These are phyloP conservation scores for Nebria salina DNA, from an alignment of 2,888 invertebrate species.

Conservation along the genomic window DNA sequence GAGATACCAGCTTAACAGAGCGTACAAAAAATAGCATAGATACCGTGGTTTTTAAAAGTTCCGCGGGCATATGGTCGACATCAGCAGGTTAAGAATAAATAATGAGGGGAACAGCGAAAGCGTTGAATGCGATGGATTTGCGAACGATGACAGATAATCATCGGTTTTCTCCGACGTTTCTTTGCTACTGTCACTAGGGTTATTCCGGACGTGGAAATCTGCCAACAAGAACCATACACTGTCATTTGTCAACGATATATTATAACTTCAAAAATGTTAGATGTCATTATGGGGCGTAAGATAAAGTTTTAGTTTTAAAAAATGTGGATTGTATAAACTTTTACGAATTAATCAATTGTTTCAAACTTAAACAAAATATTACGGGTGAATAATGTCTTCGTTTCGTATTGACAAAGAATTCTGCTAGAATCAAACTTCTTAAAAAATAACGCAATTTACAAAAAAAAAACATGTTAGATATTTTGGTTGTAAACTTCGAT, in stretches of 20 bases:
- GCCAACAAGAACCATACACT: conserved; percentile 31
- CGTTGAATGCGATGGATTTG: conserved; percentile 30
- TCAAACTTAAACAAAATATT: conserved; percentile 13
- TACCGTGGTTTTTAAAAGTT: conserved; percentile 4
- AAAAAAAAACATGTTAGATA: too few relatives aligned
- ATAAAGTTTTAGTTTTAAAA: not conserved
- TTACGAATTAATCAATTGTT: conserved; percentile 33
- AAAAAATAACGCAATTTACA: not conserved
- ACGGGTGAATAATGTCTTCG: conserved; percentile 10
- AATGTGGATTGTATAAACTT: conserved; percentile 19
- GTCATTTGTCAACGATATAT: conserved; percentile 43
- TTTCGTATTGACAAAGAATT: conserved; percentile 17
- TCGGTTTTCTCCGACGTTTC: conserved; percentile 27
- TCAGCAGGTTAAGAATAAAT: conserved; percentile 43
- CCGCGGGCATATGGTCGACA: conserved; percentile 28
- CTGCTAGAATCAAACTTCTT: conserved; percentile 12
- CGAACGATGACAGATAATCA: conserved; percentile 41
- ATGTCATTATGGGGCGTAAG: conserved; percentile 20
- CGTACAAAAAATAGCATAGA: not conserved
- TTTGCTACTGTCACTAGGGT: conserved; percentile 52
- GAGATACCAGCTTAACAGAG: not conserved
- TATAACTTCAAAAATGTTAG: conserved; percentile 18
- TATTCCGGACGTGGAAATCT: conserved; percentile 58
- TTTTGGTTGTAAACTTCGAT: too few relatives aligned
- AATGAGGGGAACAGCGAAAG: conserved; percentile 37